A percentile compares a stretch with the other conserved stretches of the same genome.
Conservation (phyloP, 2,113 vertebrate genomes). For the Zingel zingel region DNA sequence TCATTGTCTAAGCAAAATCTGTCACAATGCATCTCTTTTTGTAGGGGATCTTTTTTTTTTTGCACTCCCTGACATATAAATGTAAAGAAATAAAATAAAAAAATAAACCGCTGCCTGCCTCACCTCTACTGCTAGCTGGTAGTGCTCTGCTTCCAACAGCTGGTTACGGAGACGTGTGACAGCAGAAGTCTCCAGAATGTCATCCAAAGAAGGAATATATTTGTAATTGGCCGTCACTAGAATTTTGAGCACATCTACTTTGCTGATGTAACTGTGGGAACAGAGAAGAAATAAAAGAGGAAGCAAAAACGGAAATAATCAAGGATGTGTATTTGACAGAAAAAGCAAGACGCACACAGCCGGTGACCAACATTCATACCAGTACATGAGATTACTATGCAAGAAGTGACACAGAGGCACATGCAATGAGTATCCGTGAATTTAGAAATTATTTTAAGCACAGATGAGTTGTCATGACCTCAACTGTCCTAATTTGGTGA, state of each 20-base stretch:
- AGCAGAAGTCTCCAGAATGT: slow-evolving; percentile 92
- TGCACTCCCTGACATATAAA: not conserved
- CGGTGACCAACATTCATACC: too few species aligned
- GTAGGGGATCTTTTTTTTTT: too few species aligned
- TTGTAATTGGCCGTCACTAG: slow-evolving; percentile 94
- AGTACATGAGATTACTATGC: not conserved
- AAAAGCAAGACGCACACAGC: not conserved
- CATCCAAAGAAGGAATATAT: slow-evolving; percentile 93
- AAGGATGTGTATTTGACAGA: not conserved
- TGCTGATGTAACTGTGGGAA: slow-evolving; percentile 93
- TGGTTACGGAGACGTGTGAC: slow-evolving; percentile 93
- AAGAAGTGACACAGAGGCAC: not conserved
- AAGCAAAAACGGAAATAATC: not conserved
- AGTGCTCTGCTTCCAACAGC: slow-evolving; percentile 95
- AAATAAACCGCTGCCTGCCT: slow-evolving; percentile 7
- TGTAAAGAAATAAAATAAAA: not conserved
- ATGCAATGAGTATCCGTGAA: not conserved
- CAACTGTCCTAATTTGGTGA: not conserved
- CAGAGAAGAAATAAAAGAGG: not conserved
- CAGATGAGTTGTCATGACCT: too few species aligned
- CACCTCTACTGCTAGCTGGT: slow-evolving; percentile 96
- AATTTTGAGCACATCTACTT: slow-evolving; percentile 96
- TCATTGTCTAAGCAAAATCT: too few species aligned
- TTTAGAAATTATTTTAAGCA: not conserved
- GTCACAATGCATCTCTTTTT: too few species aligned